A percentile compares a stretch with the other conserved stretches of the same genome.
Evolutionary conservation across 2,113 vertebrate species (phyloP).

Genomic region (Poeciliopsis turrubarensis): DNA sequence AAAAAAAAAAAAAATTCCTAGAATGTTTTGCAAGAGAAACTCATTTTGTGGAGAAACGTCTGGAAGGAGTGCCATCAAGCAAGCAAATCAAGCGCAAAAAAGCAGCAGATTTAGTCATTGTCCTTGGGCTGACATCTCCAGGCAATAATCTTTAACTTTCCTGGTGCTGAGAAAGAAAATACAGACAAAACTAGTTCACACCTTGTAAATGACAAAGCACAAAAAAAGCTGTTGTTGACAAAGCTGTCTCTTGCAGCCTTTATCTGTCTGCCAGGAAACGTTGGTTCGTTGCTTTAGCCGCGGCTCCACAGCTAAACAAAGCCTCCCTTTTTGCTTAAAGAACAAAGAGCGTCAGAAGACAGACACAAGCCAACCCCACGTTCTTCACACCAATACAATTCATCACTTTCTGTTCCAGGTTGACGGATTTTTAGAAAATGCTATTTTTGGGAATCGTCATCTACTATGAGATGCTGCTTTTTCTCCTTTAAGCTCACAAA

Average conservation of each 20-base stretch:
- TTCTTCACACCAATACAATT: slow-evolving; percentile 16
- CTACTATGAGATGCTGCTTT: background rate
- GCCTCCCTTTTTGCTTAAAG: slow-evolving; percentile 34
- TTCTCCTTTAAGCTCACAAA: background rate
- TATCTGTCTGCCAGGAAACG: slow-evolving; percentile 52
- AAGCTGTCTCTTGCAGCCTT: slow-evolving; percentile 48
- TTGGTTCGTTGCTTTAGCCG: slow-evolving; percentile 56
- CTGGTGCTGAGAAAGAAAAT: slow-evolving; percentile 48
- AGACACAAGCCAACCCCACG: slow-evolving; percentile 40
- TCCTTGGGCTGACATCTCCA: slow-evolving; percentile 49
- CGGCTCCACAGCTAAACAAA: slow-evolving; percentile 51
- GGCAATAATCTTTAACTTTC: slow-evolving; percentile 56
- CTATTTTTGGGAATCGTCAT: background rate
- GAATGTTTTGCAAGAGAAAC: background rate
- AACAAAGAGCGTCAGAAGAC: slow-evolving; percentile 44
- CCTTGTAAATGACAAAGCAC: slow-evolving; percentile 38
- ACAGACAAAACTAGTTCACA: slow-evolving; percentile 19
- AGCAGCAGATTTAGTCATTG: background rate
- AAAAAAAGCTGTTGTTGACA: slow-evolving; percentile 50
- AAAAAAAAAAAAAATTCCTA: background rate
- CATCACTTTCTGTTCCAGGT: slow-evolving; percentile 19
- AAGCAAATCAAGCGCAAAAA: background rate
- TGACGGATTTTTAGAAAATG: background rate
- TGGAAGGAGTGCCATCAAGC: slow-evolving; percentile 23
- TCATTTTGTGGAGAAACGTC: slow-evolving; percentile 26